phyloP scores from a whole-genome alignment of 2,888 invertebrate species.

The Ornithoptera priamus region DNA sequence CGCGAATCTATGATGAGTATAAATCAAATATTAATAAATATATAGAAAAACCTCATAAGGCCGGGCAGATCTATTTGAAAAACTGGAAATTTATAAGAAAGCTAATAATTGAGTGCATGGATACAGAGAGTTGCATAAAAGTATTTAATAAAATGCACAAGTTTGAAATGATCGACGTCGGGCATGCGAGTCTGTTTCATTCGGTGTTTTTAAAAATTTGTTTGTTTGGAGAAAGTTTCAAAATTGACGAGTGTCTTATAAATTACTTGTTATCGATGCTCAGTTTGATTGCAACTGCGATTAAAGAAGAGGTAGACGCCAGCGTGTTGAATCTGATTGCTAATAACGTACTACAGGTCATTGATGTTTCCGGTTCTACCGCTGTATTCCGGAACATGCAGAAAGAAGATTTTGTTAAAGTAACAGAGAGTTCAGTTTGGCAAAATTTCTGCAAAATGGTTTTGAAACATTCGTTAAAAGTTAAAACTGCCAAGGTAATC shows the following conservation, averaged over 20 bases:
- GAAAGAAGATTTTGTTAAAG: slow-evolving; percentile 59
- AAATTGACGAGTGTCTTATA: slow-evolving; percentile 64
- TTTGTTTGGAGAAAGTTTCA: slow-evolving; percentile 49
- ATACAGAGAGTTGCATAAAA: slow-evolving; percentile 75
- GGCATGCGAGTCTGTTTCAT: slow-evolving; percentile 79
- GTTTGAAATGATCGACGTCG: slow-evolving; percentile 81
- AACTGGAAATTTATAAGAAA: slow-evolving; percentile 80
- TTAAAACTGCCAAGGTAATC: slow-evolving; percentile 56
- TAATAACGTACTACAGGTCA: slow-evolving; percentile 53
- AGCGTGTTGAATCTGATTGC: slow-evolving; percentile 47
- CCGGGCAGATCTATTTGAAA: slow-evolving; percentile 82
- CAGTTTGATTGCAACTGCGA: slow-evolving; percentile 70
- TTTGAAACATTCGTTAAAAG: slow-evolving; percentile 83
- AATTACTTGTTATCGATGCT: slow-evolving; percentile 79
- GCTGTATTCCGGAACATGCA: slow-evolving; percentile 42
- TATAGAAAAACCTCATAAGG: slow-evolving; percentile 85
- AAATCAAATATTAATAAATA: slow-evolving; percentile 82
- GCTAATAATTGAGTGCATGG: slow-evolving; percentile 82
- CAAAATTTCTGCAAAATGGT: slow-evolving; percentile 82
- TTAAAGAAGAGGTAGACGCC: slow-evolving; percentile 65
- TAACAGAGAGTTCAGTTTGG: slow-evolving; percentile 75
- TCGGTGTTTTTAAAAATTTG: slow-evolving; percentile 77
- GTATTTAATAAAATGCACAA: slow-evolving; percentile 81
- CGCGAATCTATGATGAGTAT: slow-evolving; percentile 79
- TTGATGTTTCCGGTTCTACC: slow-evolving; percentile 56